Conservation (phyloP, 2,113 vertebrate species). For the Megaceryle torquata region DNA sequence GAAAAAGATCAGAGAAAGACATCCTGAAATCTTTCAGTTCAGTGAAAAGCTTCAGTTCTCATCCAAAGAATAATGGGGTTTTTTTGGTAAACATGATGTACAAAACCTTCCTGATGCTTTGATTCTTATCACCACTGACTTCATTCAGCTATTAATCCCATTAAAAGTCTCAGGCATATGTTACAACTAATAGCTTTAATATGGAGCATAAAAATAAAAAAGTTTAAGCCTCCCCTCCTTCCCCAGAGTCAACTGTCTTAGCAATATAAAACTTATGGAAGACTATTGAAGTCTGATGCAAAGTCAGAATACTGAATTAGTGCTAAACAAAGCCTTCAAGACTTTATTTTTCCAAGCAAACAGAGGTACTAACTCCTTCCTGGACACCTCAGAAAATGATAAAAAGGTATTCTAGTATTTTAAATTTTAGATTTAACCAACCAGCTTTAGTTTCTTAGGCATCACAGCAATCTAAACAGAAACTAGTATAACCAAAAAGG, state of each 20-base stretch:
- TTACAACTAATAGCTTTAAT: not conserved
- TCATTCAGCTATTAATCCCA: not conserved
- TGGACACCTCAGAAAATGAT: not conserved
- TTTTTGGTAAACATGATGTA: not conserved
- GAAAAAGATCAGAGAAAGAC: not conserved
- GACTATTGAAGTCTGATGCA: not conserved
- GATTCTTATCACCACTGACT: not conserved
- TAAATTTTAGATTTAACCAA: not conserved
- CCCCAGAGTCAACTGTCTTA: fast-evolving
- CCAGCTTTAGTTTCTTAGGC: not conserved
- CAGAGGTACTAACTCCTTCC: not conserved
- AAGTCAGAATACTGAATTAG: not conserved
- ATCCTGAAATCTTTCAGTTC: not conserved
- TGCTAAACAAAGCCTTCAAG: not conserved
- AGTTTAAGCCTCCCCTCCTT: not conserved
- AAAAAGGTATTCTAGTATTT: not conserved
- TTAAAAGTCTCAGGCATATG: not conserved
- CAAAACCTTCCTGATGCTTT: not conserved
- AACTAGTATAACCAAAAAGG: not conserved
- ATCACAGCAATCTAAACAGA: not conserved
- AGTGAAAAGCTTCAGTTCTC: not conserved
- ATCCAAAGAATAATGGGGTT: not conserved
- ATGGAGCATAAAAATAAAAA: not conserved
- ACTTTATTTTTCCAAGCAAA: not conserved
- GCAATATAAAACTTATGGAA: not conserved